phyloP scores from a whole-genome alignment of 1,140 invertebrate genomes.

The Solenopsis fugax region DNA sequence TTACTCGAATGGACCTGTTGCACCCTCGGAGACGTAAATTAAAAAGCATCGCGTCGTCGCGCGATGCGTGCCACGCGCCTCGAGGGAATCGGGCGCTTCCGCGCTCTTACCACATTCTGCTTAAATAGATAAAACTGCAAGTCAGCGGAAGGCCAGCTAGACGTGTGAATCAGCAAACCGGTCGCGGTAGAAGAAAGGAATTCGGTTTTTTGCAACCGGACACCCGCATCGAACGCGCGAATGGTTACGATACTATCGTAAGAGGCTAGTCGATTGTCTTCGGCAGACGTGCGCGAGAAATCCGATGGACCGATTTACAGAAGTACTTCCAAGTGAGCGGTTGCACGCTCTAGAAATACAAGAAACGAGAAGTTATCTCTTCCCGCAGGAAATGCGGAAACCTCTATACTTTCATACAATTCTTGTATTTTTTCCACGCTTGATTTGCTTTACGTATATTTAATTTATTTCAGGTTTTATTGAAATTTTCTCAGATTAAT shows the following conservation, averaged over 20 bases:
- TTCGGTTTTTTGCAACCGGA: not conserved
- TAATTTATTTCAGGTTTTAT: not conserved
- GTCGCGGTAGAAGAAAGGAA: conserved; percentile 23
- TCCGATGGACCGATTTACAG: not conserved
- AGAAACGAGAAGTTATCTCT: conserved; percentile 10
- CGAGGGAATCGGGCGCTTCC: not conserved
- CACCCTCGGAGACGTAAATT: conserved; percentile 40
- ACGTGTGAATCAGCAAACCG: conserved; percentile 20
- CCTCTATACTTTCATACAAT: not conserved
- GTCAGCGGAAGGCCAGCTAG: conserved; percentile 6
- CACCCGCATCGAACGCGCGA: conserved; percentile 14
- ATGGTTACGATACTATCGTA: conserved; percentile 13
- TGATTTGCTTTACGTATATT: not conserved
- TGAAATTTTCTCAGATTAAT: not conserved
- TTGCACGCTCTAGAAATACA: not conserved
- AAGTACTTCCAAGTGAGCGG: not conserved
- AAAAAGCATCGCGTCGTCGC: conserved; percentile 16
- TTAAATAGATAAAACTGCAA: conserved; percentile 42
- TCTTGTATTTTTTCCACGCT: not conserved
- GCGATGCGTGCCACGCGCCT: conserved; percentile 48
- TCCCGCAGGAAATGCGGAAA: not conserved
- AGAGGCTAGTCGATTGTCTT: conserved; percentile 10
- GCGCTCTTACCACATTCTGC: conserved; percentile 11
- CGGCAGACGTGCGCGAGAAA: not conserved
- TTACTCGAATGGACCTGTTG: conserved; percentile 59